A percentile compares a stretch with the other conserved stretches of the same genome.
These are phyloP conservation scores for Periplaneta americana DNA, from an alignment of 1,140 invertebrate species.

Conservation along the genomic window DNA sequence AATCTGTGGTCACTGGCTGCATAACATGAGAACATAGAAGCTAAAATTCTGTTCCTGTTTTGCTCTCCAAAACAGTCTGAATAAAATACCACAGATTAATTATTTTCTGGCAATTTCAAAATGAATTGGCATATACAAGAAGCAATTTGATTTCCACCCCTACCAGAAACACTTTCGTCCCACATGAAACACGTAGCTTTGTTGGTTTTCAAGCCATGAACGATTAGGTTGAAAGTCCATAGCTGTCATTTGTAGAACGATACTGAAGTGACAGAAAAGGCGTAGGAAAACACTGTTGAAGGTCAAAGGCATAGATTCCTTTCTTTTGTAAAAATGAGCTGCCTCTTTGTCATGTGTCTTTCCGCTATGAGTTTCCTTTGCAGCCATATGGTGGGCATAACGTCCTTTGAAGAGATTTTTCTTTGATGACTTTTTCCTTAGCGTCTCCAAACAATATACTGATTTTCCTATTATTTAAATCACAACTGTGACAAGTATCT, in stretches of 20 bases:
- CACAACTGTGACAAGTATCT: neutral
- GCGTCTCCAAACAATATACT: neutral
- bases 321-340: neutral
- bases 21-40: conserved; percentile 33
- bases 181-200: conserved; percentile 24
- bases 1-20: conserved; percentile 23
- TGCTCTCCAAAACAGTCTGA: conserved; percentile 26
- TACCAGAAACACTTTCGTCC: conserved; percentile 23
- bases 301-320: conserved; percentile 13
- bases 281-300: conserved; percentile 18
- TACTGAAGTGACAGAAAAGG: conserved; percentile 10
- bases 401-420: neutral
- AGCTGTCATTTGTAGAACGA: conserved; percentile 19
- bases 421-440: neutral
- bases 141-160: conserved; percentile 21
- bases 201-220: conserved; percentile 21
- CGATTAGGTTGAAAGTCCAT: conserved; percentile 20
- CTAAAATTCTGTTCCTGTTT: conserved; percentile 24
- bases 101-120: conserved; percentile 8
- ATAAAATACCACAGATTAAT: conserved; percentile 19
- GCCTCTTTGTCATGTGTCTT: too few relatives aligned
- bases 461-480: neutral
- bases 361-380: too few relatives aligned
- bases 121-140: conserved; percentile 17
- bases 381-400: neutral